Evolutionary conservation across 2,888 invertebrate species (phyloP).

Genomic region (Aphidoletes aphidimyza): DNA sequence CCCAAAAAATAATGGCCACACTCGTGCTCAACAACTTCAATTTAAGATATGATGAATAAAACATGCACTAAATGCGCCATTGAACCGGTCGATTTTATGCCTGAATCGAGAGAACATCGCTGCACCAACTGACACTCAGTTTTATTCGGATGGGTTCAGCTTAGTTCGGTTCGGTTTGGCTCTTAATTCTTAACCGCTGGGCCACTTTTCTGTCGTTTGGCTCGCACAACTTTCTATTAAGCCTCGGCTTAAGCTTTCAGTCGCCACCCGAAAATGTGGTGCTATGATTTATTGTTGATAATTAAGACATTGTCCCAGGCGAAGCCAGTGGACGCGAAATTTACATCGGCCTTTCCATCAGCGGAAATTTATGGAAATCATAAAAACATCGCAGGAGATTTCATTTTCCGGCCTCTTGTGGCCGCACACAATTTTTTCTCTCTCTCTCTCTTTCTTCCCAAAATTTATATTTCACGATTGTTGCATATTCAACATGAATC

Average conservation of each 20-base stretch:
- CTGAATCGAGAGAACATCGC: background rate
- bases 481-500: too few species aligned
- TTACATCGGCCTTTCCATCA: background rate
- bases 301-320: conserved; percentile 32
- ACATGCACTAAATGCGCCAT: conserved; percentile 32
- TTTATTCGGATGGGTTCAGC: background rate
- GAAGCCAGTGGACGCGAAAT: background rate
- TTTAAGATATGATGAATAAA: conserved; percentile 24
- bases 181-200: background rate
- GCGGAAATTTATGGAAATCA: conserved; percentile 22
- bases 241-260: background rate
- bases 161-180: background rate
- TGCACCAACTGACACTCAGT: background rate
- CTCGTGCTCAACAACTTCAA: background rate
- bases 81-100: background rate
- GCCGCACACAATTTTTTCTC: background rate
- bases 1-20: background rate
- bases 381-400: background rate
- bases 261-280: background rate
- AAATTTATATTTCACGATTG: too few species aligned
- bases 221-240: background rate
- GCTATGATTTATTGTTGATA: conserved; percentile 24
- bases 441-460: too few species aligned
- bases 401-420: background rate
- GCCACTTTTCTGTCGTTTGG: background rate